Base-by-base conservation (phyloP, 2,797 vertebrate genomes). In the Anabas testudineus region DNA sequence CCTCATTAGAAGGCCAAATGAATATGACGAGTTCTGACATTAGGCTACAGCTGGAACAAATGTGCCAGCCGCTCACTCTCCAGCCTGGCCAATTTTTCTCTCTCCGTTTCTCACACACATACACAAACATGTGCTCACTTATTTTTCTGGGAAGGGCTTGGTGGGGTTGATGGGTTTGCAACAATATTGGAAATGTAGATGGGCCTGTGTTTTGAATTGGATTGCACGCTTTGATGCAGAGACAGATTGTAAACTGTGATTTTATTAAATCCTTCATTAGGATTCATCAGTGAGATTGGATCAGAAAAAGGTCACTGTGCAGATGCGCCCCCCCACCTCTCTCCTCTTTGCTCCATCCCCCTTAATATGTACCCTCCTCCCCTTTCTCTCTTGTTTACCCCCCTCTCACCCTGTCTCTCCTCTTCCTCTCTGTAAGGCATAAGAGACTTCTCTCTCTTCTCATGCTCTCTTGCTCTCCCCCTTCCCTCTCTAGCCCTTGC, bases 241-340 rank as follows among this genome's bases (percentile, higher is more conserved):
- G 91, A 94, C 94, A 95, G 94, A 95, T 95, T 94, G 93, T 94
- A 94, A 94, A 94, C 92, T 93, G 92, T 93, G 93, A 93, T 95
- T 94, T 94, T 94, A 95, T 94, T 94, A 95, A 95, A 94, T 93
- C 94, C 94, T 95, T 95, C 94, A 95, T 95, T 95, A 95, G 94
- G 92, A 95, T 94, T 95, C 94, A 95, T 95, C 93, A 95, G 93
- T 84, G 85, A 93, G 94, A 94, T 94, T 94, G 93, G 93, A 94
- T 94, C 93, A 95, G 93, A 94, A 91, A 96, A 96, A 96, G 95
- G 95, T 95, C 95, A 96, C 91, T 80, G 92, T 95, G 94, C 92
- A 95, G 94, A 96, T 94, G 90, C 90, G 87, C 93, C 94, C 82
- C 71, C 69, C 73, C 28, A 55, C 71, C 67, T 56, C 76, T 41